Evolutionary conservation across 2,888 invertebrate genomes (phyloP).

Genomic region (Graphium colonna): DNA sequence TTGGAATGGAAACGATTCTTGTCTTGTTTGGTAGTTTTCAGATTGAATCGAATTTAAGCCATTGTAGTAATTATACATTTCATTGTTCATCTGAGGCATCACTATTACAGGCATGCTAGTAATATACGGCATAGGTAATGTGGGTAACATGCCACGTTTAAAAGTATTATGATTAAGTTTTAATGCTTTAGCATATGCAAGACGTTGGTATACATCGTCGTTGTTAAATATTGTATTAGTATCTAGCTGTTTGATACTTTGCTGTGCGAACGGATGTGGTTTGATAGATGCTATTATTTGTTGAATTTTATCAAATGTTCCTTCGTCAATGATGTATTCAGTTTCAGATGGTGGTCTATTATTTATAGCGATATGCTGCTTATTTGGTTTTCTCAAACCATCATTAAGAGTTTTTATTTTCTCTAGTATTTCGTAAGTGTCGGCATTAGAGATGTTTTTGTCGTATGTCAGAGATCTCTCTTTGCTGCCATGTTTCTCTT

Average conservation of each 20-base stretch:
- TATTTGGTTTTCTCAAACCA: slow-evolving; percentile 55
- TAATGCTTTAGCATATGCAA: slow-evolving; percentile 34
- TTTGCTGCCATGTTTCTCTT: slow-evolving; percentile 31
- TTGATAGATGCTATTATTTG: slow-evolving; percentile 61
- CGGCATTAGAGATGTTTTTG: slow-evolving; percentile 34
- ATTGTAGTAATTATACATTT: slow-evolving; percentile 31
- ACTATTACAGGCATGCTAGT: slow-evolving; percentile 56
- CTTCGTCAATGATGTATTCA: slow-evolving; percentile 53
- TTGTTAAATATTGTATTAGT: slow-evolving; percentile 36
- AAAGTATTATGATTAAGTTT: slow-evolving; percentile 26
- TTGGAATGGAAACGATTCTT: slow-evolving; percentile 47
- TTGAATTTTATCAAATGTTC: slow-evolving; percentile 59
- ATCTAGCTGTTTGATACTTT: slow-evolving; percentile 35
- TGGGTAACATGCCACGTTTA: slow-evolving; percentile 20
- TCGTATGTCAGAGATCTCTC: slow-evolving; percentile 46
- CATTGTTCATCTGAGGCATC: slow-evolving; percentile 41
- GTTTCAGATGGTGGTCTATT: slow-evolving; percentile 43
- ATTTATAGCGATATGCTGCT: slow-evolving; percentile 48
- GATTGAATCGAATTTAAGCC: slow-evolving; percentile 37
- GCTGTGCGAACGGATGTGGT: slow-evolving; percentile 37
- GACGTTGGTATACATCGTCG: slow-evolving; percentile 27
- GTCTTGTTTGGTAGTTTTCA: slow-evolving; percentile 44
- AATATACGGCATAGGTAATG: slow-evolving; percentile 45
- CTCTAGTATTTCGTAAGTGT: slow-evolving; percentile 68
- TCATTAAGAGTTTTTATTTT: slow-evolving; percentile 79